phyloP scores from a whole-genome alignment of 1,140 invertebrate species.

The Temnothorax nylanderi region DNA sequence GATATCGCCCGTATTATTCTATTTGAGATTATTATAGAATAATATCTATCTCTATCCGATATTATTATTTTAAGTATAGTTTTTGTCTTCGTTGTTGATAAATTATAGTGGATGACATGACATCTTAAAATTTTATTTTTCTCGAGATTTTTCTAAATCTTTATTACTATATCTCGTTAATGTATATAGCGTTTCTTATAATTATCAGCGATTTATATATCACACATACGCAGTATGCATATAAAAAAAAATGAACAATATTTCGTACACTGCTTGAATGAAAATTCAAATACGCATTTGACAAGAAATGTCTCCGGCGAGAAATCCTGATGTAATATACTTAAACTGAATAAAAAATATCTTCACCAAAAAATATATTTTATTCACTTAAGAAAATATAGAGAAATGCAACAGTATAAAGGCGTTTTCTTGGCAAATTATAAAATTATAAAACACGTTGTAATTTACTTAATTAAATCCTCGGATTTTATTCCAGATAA shows the following conservation, averaged over 20 bases:
- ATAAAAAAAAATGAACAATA: neutral
- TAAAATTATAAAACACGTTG: neutral
- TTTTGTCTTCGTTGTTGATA: neutral
- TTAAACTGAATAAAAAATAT: neutral
- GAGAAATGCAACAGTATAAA: neutral
- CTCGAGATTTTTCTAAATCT: neutral
- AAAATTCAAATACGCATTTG: neutral
- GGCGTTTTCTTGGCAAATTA: neutral
- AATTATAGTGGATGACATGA: neutral
- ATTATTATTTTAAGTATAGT: neutral
- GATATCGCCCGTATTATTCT: neutral
- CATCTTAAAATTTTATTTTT: too few relatives aligned
- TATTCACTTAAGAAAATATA: neutral
- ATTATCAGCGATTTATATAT: neutral
- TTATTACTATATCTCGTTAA: neutral
- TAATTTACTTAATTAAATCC: neutral
- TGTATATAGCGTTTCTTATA: neutral
- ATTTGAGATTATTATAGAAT: neutral
- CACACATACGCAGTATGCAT: neutral
- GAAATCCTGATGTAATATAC: neutral
- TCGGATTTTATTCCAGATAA: neutral
- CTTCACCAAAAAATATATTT: neutral
- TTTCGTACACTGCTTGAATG: neutral
- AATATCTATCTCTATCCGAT: neutral
- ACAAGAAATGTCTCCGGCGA: neutral